These are phyloP conservation scores for Leucopsar rothschildi DNA, from an alignment of 2,113 vertebrate genomes.

Conservation along the genomic window DNA sequence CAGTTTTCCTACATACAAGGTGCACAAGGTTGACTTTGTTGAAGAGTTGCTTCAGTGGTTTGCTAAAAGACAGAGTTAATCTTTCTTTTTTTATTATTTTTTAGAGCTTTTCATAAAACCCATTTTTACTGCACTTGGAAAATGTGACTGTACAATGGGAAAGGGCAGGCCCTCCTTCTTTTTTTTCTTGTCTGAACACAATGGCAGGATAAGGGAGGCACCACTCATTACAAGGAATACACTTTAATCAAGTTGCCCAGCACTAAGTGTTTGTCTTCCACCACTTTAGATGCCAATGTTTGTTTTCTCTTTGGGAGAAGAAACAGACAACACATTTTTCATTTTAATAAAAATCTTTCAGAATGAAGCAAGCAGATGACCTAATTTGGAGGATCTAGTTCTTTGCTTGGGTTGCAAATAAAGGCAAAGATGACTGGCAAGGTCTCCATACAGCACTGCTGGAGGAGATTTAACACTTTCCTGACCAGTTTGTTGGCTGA, in stretches of 20 bases:
- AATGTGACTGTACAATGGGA: constrained; percentile 52
- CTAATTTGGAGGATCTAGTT: neutral
- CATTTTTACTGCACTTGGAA: constrained; percentile 52
- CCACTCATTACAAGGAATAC: constrained; percentile 38
- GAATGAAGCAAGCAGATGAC: constrained; percentile 14
- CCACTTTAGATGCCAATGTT: constrained; percentile 39
- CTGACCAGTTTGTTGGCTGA: neutral
- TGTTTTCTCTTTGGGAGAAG: constrained; percentile 38
- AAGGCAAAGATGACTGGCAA: neutral
- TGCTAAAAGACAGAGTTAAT: neutral
- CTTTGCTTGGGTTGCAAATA: neutral
- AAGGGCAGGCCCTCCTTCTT: constrained; percentile 27
- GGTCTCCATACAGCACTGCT: neutral
- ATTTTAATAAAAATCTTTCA: constrained; percentile 47
- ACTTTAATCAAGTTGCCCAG: constrained; percentile 56
- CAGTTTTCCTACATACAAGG: neutral
- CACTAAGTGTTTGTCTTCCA: constrained; percentile 29
- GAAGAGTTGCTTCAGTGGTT: neutral
- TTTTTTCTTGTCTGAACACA: constrained; percentile 44
- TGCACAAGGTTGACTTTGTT: neutral
- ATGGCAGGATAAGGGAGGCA: constrained; percentile 71
- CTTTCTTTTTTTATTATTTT: neutral
- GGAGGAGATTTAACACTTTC: constrained; percentile 28
- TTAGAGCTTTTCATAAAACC: neutral
- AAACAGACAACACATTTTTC: constrained; percentile 3